Evolutionary conservation across 2,888 invertebrate genomes (phyloP).

Genomic region (Caenorhabditis sp.): DNA sequence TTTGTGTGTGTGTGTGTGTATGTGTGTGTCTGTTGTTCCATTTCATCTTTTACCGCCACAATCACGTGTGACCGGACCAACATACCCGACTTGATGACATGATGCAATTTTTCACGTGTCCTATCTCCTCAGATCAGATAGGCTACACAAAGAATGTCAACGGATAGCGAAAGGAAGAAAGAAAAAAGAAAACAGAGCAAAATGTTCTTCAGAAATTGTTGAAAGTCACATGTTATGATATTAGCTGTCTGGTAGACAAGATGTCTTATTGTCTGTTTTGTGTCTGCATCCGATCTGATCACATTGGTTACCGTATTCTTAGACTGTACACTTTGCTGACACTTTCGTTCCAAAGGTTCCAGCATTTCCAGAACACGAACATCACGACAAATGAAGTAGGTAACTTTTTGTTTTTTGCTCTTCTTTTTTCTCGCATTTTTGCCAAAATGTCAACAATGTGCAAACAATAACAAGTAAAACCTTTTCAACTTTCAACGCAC

Average conservation of each 20-base stretch:
- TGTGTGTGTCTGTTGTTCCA: constrained; percentile 1
- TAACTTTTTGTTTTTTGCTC: neutral
- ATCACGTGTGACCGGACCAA: constrained; percentile 19
- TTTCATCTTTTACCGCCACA: neutral
- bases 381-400: neutral
- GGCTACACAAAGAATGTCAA: constrained; percentile 12
- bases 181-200: constrained; percentile 24
- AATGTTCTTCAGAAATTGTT: constrained; percentile 24
- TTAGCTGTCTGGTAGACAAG: constrained; percentile 17
- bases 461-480: no score
- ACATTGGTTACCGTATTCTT: no score
- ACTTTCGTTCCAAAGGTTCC: neutral
- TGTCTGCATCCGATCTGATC: constrained; percentile 34
- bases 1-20: neutral
- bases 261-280: constrained; percentile 14
- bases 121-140: neutral
- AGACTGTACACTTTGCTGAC: neutral
- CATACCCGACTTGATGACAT: constrained; percentile 9
- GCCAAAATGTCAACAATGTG: no score
- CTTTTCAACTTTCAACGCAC: no score
- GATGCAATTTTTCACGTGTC: constrained; percentile 46
- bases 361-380: neutral
- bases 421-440: no score
- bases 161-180: constrained; percentile 31
- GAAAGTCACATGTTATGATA: constrained; percentile 24